phyloP scores from a whole-genome alignment of 2,888 invertebrate species.

The Stomorhina lunata region DNA sequence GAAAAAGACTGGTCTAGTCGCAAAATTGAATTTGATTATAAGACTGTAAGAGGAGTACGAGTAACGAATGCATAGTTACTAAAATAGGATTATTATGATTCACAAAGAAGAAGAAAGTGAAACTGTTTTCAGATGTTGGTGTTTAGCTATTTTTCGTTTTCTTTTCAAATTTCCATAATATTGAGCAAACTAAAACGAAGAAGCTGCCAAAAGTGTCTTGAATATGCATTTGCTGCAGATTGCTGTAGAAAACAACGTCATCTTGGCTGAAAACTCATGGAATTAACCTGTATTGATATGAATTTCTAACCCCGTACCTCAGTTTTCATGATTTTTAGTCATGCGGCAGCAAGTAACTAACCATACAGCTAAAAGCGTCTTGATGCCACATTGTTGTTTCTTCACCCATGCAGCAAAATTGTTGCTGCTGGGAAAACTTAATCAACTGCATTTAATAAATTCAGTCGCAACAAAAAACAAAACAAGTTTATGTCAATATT shows the following conservation, averaged over 20 bases:
- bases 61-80: too few relatives aligned
- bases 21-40: constrained; percentile 35
- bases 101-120: constrained; percentile 60
- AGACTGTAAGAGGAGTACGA: background rate
- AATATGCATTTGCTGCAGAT: constrained; percentile 18
- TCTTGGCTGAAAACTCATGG: constrained; percentile 25
- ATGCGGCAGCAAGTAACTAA: constrained; percentile 1
- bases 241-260: constrained; percentile 8
- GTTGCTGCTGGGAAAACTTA: constrained; percentile 58
- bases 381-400: constrained; percentile 26
- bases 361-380: constrained; percentile 2
- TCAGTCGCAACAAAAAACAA: constrained; percentile 10
- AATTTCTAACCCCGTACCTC: constrained; percentile 33
- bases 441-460: constrained; percentile 37
- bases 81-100: constrained; percentile 46
- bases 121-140: constrained; percentile 32
- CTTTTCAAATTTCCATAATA: constrained; percentile 13
- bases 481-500: constrained; percentile 49
- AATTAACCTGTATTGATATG: constrained; percentile 43
- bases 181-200: background rate
- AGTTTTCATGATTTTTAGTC: constrained; percentile 3
- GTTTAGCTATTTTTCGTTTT: background rate
- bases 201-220: constrained; percentile 10
- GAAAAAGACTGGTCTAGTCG: background rate
- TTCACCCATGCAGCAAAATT: constrained; percentile 54